Evolutionary conservation across 2,797 vertebrate species (phyloP), one percentile per base, ranked within the genome.

Genomic region (Ispidina picta): DNA sequence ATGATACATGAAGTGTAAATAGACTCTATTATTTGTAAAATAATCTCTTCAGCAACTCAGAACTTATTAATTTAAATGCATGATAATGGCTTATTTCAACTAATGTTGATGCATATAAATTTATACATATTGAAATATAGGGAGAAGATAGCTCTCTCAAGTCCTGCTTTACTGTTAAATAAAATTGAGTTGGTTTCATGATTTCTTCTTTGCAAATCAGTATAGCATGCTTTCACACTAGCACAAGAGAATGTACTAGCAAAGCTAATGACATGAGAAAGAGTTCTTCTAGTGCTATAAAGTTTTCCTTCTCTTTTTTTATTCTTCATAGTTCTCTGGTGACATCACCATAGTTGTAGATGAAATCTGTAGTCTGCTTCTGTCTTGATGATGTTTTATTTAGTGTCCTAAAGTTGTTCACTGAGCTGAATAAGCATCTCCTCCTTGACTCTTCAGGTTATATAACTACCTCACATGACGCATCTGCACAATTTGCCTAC

Each of bases 371-470:
- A 77, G 59, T 14, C 52, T 69, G 28, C 6, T 89, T 39, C 35
- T n/a, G 80, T 73, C 60, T 72, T 70, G 51, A 69, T 56, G n/a
- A 88, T 78, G 63, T 77, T 94, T 92, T 85, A 92, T 92, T 90
- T 87, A 93, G 70, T 72, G 26, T 69, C 54, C 72, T 94, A 6
- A 74, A 92, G 90, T 85, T 90, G 76, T 26, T 92, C 84, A 87
- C 26, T 93, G 87, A 87, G 73, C 79, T 72, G 75, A 75, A 91
- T 55, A 90, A 89, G 86, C 22, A 81, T 75, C 29, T 80, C 51
- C 60, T 92, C 55, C 39, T 55, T 64, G 70, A 85, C 81, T 89
- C 79, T 39, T 81, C 66, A 33, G 39, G 54, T 95, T 94, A 92
- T 33, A 1, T 81, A 94, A 94, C 56, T 73, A 46, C 35, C 71